Conservation (phyloP, 1,140 invertebrate species). For the Aphelenchoides avenae region DNA sequence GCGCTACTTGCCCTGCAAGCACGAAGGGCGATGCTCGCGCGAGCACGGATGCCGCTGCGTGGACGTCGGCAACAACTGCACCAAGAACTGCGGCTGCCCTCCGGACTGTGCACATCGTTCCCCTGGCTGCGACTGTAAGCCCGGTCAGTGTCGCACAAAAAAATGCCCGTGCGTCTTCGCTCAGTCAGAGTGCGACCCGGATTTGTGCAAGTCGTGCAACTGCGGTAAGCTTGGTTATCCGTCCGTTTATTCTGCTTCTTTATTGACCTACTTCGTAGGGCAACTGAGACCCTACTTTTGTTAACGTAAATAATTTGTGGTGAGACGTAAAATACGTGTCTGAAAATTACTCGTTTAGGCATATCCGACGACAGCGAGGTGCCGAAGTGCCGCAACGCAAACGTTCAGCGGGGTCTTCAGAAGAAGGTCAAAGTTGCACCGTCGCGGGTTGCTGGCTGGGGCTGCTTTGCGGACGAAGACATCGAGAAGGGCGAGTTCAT, state of each 20-base stretch:
- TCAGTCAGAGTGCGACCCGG: conserved; percentile 95
- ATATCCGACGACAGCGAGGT: conserved; percentile 24
- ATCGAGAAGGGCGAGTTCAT: conserved; percentile 98
- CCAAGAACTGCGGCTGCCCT: conserved; percentile 8
- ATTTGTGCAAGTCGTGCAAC: conserved; percentile 90
- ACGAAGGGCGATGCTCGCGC: conserved; percentile 38
- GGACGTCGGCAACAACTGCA: conserved; percentile 3
- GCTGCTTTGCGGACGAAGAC: conserved; percentile 85
- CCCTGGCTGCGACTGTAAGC: conserved; percentile 93
- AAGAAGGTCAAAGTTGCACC: conserved; percentile 91
- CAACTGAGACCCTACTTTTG: too few relatives aligned
- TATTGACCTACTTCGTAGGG: too few relatives aligned
- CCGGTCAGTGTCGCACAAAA: conserved; percentile 89
- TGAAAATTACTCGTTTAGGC: too few relatives aligned
- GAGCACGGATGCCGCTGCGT: conserved; percentile 36
- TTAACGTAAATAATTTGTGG: too few relatives aligned
- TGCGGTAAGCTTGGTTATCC: too few relatives aligned
- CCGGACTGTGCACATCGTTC: conserved; percentile 66
- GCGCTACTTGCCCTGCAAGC: conserved; percentile 42
- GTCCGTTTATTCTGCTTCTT: too few relatives aligned
- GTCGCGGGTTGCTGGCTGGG: conserved; percentile 97
- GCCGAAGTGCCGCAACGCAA: conserved; percentile 80
- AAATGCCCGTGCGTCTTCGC: conserved; percentile 95
- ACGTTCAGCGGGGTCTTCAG: conserved; percentile 80
- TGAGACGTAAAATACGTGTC: too few relatives aligned